A percentile compares a stretch with the other conserved stretches of the same genome.
These are phyloP conservation scores for Lycopodina hypogea DNA, from an alignment of 37 sponge, comb jelly and placozoan species.

Conservation along the genomic window DNA sequence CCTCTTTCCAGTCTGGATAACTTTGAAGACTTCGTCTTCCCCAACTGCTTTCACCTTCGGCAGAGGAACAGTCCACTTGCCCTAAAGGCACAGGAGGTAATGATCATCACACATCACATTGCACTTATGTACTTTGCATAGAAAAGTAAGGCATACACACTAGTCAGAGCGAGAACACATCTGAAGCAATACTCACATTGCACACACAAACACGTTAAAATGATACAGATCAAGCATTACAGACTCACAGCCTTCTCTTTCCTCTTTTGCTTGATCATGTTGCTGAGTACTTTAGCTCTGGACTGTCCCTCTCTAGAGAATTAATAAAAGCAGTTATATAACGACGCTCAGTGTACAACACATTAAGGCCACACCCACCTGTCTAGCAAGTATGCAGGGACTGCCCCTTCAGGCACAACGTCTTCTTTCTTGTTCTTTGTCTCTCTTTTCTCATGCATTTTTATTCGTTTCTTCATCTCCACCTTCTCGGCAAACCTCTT, in stretches of 20 bases:
- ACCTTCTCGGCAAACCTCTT: constrained; percentile 93
- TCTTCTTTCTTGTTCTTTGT: constrained; percentile 82
- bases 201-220: too few species aligned
- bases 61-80: constrained; percentile 98
- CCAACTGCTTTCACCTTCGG: constrained; percentile 95
- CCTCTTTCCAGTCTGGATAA: constrained; percentile 90
- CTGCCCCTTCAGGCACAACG: constrained; percentile 89
- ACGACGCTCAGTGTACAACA: not conserved
- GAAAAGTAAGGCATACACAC: too few species aligned
- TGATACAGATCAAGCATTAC: too few species aligned
- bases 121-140: too few species aligned
- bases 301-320: constrained; percentile 85
- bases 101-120: too few species aligned
- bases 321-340: not conserved
- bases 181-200: too few species aligned
- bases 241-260: constrained; percentile 95
- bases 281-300: constrained; percentile 91
- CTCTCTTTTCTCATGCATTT: constrained; percentile 86
- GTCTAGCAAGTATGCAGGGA: constrained; percentile 97
- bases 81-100: too few species aligned
- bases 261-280: constrained; percentile 99
- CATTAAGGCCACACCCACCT: constrained; percentile 44
- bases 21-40: constrained; percentile 95
- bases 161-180: too few species aligned
- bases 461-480: constrained; percentile 93